A percentile compares a stretch with the other conserved stretches of the same genome.
Evolutionary conservation across 2,113 vertebrate species (phyloP).

Genomic region (Mugil cephalus): DNA sequence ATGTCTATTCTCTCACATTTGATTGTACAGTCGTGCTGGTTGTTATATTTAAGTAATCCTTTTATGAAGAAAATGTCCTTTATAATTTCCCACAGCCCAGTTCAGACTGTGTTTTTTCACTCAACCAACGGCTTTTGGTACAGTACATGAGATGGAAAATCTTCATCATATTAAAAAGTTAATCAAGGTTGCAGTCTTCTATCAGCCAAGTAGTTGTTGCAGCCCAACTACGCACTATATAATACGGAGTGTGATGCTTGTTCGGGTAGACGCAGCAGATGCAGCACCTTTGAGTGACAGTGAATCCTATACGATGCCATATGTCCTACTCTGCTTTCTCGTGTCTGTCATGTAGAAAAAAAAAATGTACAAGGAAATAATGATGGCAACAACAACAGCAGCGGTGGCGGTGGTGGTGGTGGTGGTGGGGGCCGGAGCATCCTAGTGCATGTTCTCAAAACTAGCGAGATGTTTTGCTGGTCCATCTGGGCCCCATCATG

Average conservation of each 20-base stretch:
- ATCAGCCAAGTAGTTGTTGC: no score
- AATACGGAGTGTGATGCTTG: not conserved
- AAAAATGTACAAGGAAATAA: not conserved
- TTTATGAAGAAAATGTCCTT: constrained; percentile 2
- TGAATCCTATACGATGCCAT: constrained; percentile 16
- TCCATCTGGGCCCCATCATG: constrained; percentile 74
- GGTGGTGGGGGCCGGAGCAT: constrained; percentile 7
- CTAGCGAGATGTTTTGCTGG: constrained; percentile 30
- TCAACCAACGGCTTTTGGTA: not conserved
- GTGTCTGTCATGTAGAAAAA: not conserved
- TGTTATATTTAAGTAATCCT: not conserved
- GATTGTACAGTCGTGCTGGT: no score
- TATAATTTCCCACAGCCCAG: not conserved
- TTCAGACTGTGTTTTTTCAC: not conserved
- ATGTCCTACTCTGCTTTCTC: constrained; percentile 17
- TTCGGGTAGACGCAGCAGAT: constrained; percentile 34
- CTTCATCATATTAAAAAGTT: not conserved
- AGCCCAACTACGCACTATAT: not conserved
- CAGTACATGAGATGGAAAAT: not conserved
- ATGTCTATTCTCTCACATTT: not conserved
- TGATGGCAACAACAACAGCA: not conserved
- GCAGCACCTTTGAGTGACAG: constrained; percentile 1
- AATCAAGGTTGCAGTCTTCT: no score
- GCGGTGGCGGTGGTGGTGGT: no score
- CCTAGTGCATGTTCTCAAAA: constrained; percentile 1